Percentiles rank a stretch among this genome's conserved stretches.
phyloP scores from a whole-genome alignment of 2,113 vertebrate species.

The Bubalus kerabau region DNA sequence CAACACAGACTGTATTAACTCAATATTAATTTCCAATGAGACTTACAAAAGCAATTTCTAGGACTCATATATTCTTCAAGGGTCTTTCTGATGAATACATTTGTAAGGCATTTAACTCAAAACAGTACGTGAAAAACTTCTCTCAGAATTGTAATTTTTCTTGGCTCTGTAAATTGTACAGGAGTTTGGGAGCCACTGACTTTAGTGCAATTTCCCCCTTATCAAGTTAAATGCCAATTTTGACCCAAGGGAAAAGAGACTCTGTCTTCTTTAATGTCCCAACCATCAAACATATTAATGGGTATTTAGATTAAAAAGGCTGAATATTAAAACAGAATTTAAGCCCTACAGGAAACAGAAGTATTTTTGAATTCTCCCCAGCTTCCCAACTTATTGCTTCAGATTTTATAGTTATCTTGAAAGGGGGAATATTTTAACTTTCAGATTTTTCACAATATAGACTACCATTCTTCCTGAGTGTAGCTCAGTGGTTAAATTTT shows the following conservation, averaged over 20 bases:
- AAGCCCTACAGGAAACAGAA: background rate
- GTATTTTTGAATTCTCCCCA: background rate
- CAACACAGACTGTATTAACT: background rate
- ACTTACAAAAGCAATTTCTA: slow-evolving; percentile 4
- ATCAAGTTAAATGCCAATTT: background rate
- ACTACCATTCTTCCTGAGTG: background rate
- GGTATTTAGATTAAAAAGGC: background rate
- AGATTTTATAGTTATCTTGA: background rate
- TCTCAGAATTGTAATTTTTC: background rate
- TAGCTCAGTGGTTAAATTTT: background rate
- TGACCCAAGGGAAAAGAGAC: background rate
- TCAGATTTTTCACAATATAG: background rate
- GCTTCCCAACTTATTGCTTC: background rate
- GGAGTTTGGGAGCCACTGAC: background rate
- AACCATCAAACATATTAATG: background rate
- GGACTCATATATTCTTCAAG: background rate
- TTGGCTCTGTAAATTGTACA: background rate
- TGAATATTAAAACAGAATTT: background rate
- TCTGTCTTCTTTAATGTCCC: background rate
- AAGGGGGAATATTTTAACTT: slow-evolving; percentile 1
- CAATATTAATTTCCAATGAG: background rate
- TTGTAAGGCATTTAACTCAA: background rate
- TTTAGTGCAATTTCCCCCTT: background rate
- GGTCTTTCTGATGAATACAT: background rate
- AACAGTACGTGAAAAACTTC: background rate